These are phyloP conservation scores for Drosophila kambysellisi DNA, from an alignment of 2,888 invertebrate genomes.

Conservation along the genomic window DNA sequence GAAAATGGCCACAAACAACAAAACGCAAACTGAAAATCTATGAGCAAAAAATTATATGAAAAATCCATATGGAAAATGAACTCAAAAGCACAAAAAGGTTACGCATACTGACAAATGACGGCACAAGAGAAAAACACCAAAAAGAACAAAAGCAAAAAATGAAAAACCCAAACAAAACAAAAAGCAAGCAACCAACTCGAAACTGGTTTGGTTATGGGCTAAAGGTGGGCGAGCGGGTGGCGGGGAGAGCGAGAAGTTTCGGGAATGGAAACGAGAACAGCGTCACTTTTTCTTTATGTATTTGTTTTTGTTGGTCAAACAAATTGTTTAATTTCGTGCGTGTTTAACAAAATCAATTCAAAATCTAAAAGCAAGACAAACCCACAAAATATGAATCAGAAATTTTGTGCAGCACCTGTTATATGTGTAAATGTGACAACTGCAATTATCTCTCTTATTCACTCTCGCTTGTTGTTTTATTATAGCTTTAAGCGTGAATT, in stretches of 20 bases:
- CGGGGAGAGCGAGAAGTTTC: constrained; percentile 13
- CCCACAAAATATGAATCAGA: constrained; percentile 14
- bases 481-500: constrained; percentile 25
- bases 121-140: constrained; percentile 36
- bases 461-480: constrained; percentile 15
- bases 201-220: constrained; percentile 69
- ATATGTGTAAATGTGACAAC: constrained; percentile 4
- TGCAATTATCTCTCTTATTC: not conserved
- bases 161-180: constrained; percentile 56
- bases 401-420: constrained; percentile 51
- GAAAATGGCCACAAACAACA: constrained; percentile 55
- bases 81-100: constrained; percentile 41
- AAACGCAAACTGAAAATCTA: constrained; percentile 44
- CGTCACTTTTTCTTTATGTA: constrained; percentile 39
- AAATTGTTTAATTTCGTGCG: constrained; percentile 64
- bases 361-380: constrained; percentile 58
- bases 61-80: constrained; percentile 71
- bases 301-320: constrained; percentile 25
- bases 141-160: constrained; percentile 30
- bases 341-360: constrained; percentile 59
- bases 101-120: constrained; percentile 47
- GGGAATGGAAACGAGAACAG: constrained; percentile 36
- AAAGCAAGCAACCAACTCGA: constrained; percentile 54
- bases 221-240: constrained; percentile 11
- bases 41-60: constrained; percentile 61